Percentiles rank a stretch among this genome's conserved stretches.
phyloP scores from a whole-genome alignment of 2,888 invertebrate species.

The Anaspis maculata region DNA sequence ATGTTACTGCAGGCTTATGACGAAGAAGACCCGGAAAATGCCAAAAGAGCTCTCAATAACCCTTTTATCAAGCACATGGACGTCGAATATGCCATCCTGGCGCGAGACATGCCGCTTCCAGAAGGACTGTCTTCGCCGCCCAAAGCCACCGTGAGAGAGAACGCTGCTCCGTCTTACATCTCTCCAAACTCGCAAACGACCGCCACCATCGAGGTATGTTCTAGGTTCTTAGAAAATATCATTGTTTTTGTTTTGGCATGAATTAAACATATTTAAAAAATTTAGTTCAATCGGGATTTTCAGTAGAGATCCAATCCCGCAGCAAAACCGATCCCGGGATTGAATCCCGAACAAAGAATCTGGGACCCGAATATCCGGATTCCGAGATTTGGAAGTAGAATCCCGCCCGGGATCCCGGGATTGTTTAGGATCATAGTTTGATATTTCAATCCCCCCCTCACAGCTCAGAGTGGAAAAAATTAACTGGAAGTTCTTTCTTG shows the following conservation, averaged over 20 bases:
- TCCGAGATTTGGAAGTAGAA: no score
- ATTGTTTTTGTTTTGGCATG: no score
- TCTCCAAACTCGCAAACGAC: conserved; percentile 43
- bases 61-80: conserved; percentile 91
- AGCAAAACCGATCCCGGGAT: no score
- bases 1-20: conserved; percentile 73
- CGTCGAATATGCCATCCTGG: conserved; percentile 75
- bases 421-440: no score
- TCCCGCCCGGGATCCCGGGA: no score
- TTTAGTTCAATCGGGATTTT: neutral
- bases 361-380: no score
- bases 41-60: conserved; percentile 62
- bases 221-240: no score
- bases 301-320: neutral
- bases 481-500: no score
- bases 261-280: no score
- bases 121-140: conserved; percentile 50
- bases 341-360: no score
- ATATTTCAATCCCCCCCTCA: no score
- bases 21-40: conserved; percentile 78
- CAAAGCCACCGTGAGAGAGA: conserved; percentile 38
- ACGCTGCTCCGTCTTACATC: conserved; percentile 62
- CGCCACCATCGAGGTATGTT: conserved; percentile 10
- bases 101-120: conserved; percentile 60
- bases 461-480: no score